Base-by-base conservation (phyloP, 2,797 vertebrate species). In the Bothrops alternatus region DNA sequence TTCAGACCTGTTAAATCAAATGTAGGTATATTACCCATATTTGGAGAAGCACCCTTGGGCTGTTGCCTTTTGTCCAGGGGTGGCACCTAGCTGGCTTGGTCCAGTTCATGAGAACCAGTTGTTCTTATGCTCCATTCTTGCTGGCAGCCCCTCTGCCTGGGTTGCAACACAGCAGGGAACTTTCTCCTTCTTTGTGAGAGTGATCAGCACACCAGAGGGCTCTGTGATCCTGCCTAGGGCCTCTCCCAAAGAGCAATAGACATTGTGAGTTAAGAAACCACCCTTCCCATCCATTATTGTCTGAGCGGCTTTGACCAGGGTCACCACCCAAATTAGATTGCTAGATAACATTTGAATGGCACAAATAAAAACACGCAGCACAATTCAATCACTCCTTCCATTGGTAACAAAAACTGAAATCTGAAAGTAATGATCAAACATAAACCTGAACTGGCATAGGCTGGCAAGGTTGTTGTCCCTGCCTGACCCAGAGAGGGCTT, bases 261-360 rank as follows among this genome's bases (percentile, higher is more conserved):
- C 90, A 85, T 56, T 93, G 92, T 89, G 58, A 88, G 63, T 88
- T 61, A 88, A 89, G 16, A 28, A 55, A 55, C 58, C 69, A 89
- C 25, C 65, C 86, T 89, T 18, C 57, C 69, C 69, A 7, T 73
- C 73, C 60, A 57, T 63, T 85, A 86, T 91, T 93, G 69, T 91
- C 90, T 65, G 69, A 89, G 20, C 6, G 1, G 58, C 92, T 93
- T 89, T 93, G 90, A 93, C 25, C 88, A 87, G 87, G 57, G 86
- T 91, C 86, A 93, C 86, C 92, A 93, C 92, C 90, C 87, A 37
- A 88, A 86, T n/a, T 60, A 91, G 69, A 93, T 93, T 47, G 55
- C 58, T 57, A 86, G 92, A 93, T 93, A 91, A 91, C 69, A 87
- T 91, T 91, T 91, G 61, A 65, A 37, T 8, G 85, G 63, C 50